Evolutionary conservation across 2,797 vertebrate species (phyloP).

Genomic region (Poliocrania exsul): DNA sequence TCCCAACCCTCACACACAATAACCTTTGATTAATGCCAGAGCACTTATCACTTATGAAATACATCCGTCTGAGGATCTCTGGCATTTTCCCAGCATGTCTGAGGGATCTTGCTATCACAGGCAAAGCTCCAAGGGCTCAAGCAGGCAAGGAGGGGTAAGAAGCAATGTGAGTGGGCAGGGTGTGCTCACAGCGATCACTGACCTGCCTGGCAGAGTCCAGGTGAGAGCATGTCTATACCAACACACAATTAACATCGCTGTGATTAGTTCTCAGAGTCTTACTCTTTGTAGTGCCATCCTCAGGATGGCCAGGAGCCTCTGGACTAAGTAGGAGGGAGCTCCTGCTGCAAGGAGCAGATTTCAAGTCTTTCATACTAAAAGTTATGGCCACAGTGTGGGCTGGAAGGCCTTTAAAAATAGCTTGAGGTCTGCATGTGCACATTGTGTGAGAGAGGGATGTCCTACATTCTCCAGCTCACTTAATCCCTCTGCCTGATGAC

Average conservation of each 20-base stretch:
- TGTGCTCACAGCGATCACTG: not conserved
- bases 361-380: not conserved
- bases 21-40: not conserved
- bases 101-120: not conserved
- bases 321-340: not conserved
- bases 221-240: not conserved
- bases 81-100: not conserved
- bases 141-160: not conserved
- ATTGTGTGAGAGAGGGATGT: not conserved
- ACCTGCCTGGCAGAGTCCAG: not conserved
- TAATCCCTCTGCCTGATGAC: constrained; percentile 30
- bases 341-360: not conserved
- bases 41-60: constrained; percentile 44
- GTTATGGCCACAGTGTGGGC: not conserved
- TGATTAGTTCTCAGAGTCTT: not conserved
- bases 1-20: constrained; percentile 25
- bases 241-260: not conserved
- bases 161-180: not conserved
- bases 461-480: constrained; percentile 14
- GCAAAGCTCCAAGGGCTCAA: fast-evolving
- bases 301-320: not conserved
- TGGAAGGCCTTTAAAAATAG: constrained; percentile 29
- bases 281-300: not conserved
- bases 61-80: not conserved
- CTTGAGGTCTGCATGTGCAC: not conserved